A percentile compares a stretch with the other conserved stretches of the same genome.
Evolutionary conservation across 2,888 invertebrate species (phyloP).

Genomic region (Rotaria sp.): DNA sequence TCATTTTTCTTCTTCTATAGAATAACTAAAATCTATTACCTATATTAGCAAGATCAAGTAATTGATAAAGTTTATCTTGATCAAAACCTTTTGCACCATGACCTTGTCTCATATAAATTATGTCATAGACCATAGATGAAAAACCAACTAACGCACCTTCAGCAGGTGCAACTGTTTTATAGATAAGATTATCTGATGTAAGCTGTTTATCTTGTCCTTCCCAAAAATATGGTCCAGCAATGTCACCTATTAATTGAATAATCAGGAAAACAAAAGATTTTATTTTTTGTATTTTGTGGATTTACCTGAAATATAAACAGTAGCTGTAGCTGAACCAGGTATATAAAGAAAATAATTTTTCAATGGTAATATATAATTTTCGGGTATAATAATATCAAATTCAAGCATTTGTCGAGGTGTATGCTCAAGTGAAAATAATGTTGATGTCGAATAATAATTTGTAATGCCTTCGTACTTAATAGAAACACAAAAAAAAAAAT

Average conservation of each 20-base stretch:
- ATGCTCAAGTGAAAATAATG: conserved; percentile 70
- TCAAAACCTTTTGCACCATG: conserved; percentile 17
- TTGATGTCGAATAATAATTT: conserved; percentile 82
- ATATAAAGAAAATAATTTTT: conserved; percentile 83
- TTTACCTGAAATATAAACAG: background rate
- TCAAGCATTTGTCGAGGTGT: conserved; percentile 78
- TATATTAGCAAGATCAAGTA: background rate
- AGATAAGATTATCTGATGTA: conserved; percentile 22
- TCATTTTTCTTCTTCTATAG: background rate
- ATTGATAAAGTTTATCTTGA: background rate
- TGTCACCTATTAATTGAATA: conserved; percentile 57
- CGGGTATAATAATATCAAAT: conserved; percentile 88
- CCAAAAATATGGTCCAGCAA: conserved; percentile 58
- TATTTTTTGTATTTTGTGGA: background rate
- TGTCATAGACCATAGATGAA: conserved; percentile 82
- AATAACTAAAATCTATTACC: background rate
- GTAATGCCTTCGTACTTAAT: conserved; percentile 64
- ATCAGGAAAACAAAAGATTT: too few relatives aligned
- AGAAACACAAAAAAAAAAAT: too few relatives aligned
- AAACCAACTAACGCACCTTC: conserved; percentile 94
- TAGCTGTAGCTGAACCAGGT: conserved; percentile 76
- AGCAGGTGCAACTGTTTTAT: conserved; percentile 58
- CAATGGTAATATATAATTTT: conserved; percentile 80
- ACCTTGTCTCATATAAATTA: conserved; percentile 73
- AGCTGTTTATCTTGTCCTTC: background rate